Conservation (phyloP, 2,113 vertebrate species). For the Galbula dea region DNA sequence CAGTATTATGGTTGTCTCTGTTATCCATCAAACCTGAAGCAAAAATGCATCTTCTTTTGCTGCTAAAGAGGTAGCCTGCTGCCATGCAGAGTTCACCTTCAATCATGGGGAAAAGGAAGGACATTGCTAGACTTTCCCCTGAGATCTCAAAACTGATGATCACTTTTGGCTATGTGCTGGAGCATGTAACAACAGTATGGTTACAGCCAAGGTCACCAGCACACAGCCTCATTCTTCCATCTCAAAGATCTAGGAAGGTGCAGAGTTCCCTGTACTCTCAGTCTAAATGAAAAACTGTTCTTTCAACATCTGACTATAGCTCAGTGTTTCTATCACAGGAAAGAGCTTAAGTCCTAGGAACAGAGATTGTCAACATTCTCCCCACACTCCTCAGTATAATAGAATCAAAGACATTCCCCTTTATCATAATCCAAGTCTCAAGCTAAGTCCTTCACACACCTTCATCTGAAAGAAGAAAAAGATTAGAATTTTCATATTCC, state of each 20-base stretch:
- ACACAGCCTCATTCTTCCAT: background rate
- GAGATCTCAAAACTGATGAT: background rate
- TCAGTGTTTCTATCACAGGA: background rate
- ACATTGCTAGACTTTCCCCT: background rate
- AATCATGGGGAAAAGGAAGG: background rate
- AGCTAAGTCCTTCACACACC: background rate
- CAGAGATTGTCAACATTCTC: background rate
- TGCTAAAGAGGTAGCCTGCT: background rate
- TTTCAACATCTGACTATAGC: background rate
- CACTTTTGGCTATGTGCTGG: background rate
- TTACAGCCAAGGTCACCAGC: too few relatives aligned
- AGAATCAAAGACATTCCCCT: rapidly evolving
- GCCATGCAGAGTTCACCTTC: background rate
- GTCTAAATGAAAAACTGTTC: background rate
- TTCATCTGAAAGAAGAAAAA: background rate
- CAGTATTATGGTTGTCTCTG: background rate
- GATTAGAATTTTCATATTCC: background rate
- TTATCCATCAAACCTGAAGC: background rate
- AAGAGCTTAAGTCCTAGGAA: background rate
- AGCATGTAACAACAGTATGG: rapidly evolving
- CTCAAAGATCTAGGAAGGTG: background rate
- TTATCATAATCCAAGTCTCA: background rate
- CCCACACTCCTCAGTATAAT: background rate
- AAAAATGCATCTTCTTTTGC: background rate
- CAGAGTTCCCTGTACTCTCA: background rate